Evolutionary conservation across 2,888 invertebrate genomes (phyloP).

Genomic region (Leptopilina myrica): DNA sequence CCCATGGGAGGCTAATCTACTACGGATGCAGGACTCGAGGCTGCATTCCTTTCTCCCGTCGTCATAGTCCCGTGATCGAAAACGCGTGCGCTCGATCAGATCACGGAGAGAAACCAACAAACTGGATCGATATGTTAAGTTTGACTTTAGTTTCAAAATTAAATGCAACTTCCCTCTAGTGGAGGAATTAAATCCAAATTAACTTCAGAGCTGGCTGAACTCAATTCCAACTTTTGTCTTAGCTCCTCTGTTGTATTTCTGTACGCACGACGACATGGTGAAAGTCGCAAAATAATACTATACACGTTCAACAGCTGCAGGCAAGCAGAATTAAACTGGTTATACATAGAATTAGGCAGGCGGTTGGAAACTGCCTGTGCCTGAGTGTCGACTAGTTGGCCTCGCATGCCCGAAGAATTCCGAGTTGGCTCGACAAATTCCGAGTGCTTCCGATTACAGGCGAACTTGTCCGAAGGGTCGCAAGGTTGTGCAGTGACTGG

Average conservation of each 20-base stretch:
- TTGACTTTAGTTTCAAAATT: not conserved
- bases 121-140: slow-evolving; percentile 30
- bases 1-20: slow-evolving; percentile 26
- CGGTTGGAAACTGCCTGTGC: slow-evolving; percentile 51
- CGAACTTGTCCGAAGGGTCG: slow-evolving; percentile 58
- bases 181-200: not conserved
- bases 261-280: slow-evolving; percentile 46
- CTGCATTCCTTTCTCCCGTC: slow-evolving; percentile 38
- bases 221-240: slow-evolving; percentile 36
- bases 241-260: not conserved
- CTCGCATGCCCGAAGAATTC: slow-evolving; percentile 60
- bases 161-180: not conserved
- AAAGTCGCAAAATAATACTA: slow-evolving; percentile 47
- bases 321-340: slow-evolving; percentile 69
- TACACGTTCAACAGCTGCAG: slow-evolving; percentile 63
- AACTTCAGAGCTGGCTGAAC: slow-evolving; percentile 4
- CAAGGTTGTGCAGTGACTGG: slow-evolving; percentile 68
- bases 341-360: slow-evolving; percentile 58
- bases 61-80: slow-evolving; percentile 36
- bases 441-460: slow-evolving; percentile 54
- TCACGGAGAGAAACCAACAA: slow-evolving; percentile 14
- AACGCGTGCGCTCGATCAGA: slow-evolving; percentile 33
- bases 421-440: too few species aligned
- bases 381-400: slow-evolving; percentile 72
- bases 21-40: slow-evolving; percentile 29